Base-by-base conservation (phyloP, 2,888 invertebrate genomes). In the Scelioninae gen. 2 region DNA sequence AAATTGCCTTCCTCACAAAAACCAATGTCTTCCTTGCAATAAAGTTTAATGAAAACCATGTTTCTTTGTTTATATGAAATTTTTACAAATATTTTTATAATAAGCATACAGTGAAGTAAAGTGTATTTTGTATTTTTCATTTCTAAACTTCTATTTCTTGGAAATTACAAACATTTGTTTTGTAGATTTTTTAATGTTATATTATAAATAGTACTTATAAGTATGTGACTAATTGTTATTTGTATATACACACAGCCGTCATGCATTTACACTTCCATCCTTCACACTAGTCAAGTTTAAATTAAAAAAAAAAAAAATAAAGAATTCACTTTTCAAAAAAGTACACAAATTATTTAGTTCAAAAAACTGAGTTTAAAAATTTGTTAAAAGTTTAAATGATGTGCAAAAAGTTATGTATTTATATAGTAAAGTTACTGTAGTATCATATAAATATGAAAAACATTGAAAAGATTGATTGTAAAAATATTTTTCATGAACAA, bases 221-320 rank as follows among this genome's bases (percentile, higher is more conserved):
- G 25, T 65, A 67, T 28, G 13, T 25, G 43, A 58, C 31, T 58
- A 67, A 67, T 18, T 61, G 33, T 72, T 72, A 52, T 46, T 60
- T 33, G 16, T 72, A 65, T 72, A 65, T 60, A 65, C 65, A 64
- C 65, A 72, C 63, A 65, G 57, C 65, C 58, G 39, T 22, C 37
- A 41, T 48, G 39, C 61, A 57, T 16, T 16, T 37, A 33, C 53
- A 46, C 43, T 48, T 48, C n/a, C 25, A 46, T 31, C 61, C 39
- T 33, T 43, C 48, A 19, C 22, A 53, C 60, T 9, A 50, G 22
- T 53, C 31, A 16, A 41, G 31, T 52, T 15, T 13, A 35, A n/a
- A 33, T n/a, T n/a, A n/a, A n/a, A n/a, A n/a, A n/a, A n/a, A n/a
- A n/a, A n/a, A n/a, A n/a, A n/a, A n/a, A n/a, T n/a, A 39, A 35